A percentile compares a stretch with the other conserved stretches of the same genome.
Conservation (phyloP, 2,797 vertebrate genomes). For the Anas bahamensis region DNA sequence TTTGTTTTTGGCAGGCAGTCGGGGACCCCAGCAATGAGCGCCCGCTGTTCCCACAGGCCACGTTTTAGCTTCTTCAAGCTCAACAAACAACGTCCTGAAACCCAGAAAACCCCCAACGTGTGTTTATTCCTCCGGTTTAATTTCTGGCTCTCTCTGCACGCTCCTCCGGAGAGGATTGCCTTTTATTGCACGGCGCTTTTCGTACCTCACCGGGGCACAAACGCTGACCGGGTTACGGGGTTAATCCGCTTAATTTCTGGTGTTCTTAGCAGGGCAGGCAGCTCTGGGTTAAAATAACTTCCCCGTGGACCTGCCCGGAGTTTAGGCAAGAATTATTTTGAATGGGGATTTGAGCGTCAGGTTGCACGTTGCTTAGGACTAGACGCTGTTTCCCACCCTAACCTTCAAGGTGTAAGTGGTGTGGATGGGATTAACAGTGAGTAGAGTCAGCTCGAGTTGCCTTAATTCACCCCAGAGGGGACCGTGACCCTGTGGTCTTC, state of each 20-base stretch:
- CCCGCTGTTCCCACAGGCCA: not conserved
- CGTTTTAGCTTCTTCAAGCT: slow-evolving; percentile 28
- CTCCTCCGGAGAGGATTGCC: slow-evolving; percentile 33
- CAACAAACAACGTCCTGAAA: slow-evolving; percentile 51
- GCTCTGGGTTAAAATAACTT: slow-evolving; percentile 42
- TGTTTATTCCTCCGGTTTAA: slow-evolving; percentile 63
- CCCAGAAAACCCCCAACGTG: not conserved
- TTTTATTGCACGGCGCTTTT: slow-evolving; percentile 39
- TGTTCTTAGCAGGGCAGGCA: slow-evolving; percentile 1
- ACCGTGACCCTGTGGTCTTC: not conserved
- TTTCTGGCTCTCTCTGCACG: slow-evolving; percentile 51
- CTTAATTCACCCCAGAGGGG: not conserved
- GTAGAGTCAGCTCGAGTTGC: not conserved
- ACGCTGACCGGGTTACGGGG: not conserved
- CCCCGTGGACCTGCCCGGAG: not conserved
- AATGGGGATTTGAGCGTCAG: not conserved
- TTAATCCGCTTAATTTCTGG: slow-evolving; percentile 11
- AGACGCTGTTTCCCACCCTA: not conserved
- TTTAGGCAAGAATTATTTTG: slow-evolving; percentile 17
- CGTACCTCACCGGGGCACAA: slow-evolving; percentile 20
- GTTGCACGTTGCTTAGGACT: not conserved
- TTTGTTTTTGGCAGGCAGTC: not conserved
- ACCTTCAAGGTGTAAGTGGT: not conserved
- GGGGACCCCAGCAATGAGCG: not conserved
- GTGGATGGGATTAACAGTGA: not conserved